Conservation (phyloP, 1,140 invertebrate species). For the Pollicipes pollicipes region DNA sequence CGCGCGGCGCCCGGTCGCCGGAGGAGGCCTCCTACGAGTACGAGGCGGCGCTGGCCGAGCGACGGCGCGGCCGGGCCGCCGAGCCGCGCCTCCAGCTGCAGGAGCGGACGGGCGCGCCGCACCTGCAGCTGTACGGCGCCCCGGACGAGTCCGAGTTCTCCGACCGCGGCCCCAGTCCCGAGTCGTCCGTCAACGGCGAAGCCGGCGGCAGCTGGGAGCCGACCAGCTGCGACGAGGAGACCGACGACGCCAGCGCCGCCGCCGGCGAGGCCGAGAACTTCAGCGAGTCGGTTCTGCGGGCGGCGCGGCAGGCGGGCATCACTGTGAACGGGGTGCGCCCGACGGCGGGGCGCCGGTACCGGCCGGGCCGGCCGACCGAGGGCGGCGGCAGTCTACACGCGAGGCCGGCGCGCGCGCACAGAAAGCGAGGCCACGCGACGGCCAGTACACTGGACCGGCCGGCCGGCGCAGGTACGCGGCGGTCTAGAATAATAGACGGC, state of each 20-base stretch:
- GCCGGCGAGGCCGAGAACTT: background rate
- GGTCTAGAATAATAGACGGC: background rate
- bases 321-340: background rate
- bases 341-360: background rate
- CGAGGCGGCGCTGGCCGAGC: too few relatives aligned
- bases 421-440: background rate
- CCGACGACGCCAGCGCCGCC: background rate
- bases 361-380: background rate
- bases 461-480: background rate
- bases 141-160: background rate
- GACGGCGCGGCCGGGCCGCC: too few relatives aligned
- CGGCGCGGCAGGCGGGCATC: background rate
- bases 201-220: background rate
- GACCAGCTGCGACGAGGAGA: background rate
- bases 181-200: background rate
- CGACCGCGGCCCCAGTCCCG: background rate
- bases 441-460: background rate
- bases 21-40: too few relatives aligned
- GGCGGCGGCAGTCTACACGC: background rate
- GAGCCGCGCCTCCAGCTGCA: background rate
- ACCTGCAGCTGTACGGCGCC: background rate
- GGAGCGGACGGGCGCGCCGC: background rate
- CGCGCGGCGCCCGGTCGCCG: too few relatives aligned
- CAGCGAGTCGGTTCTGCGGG: background rate
- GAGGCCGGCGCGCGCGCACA: background rate